Evolutionary conservation across 1,140 invertebrate genomes (phyloP).

Genomic region (Listronotus bonariensis): DNA sequence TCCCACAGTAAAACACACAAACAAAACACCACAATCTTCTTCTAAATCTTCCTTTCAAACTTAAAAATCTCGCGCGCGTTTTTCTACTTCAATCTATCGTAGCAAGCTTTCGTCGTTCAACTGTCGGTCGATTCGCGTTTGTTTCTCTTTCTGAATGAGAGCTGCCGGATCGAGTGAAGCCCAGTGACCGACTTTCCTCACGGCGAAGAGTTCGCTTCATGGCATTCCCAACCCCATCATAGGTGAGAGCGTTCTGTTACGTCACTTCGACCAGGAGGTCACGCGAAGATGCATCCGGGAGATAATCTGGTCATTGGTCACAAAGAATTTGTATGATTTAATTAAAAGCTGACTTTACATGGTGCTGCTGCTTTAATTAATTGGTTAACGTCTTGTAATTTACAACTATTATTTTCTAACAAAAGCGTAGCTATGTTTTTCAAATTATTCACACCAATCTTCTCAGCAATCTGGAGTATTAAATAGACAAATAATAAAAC

Average conservation of each 20-base stretch:
- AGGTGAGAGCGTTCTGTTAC: conserved; percentile 50
- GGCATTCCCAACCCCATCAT: conserved; percentile 37
- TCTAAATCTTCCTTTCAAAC: too few relatives aligned
- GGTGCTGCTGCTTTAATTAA: too few relatives aligned
- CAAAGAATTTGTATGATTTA: too few relatives aligned
- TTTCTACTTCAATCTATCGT: not conserved
- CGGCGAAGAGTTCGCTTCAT: conserved; percentile 29
- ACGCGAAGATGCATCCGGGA: conserved; percentile 46
- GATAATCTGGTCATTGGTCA: conserved; percentile 2
- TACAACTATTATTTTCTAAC: too few relatives aligned
- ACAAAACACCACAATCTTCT: too few relatives aligned
- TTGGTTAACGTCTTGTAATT: too few relatives aligned
- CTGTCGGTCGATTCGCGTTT: not conserved
- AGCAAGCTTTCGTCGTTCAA: not conserved
- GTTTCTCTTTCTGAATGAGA: conserved; percentile 19
- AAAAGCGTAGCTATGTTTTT: too few relatives aligned
- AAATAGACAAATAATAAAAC: too few relatives aligned
- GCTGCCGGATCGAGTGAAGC: conserved; percentile 34
- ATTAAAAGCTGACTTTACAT: too few relatives aligned
- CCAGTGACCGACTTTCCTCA: conserved; percentile 52
- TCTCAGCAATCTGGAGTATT: too few relatives aligned
- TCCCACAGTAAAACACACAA: too few relatives aligned
- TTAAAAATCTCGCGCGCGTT: conserved; percentile 1
- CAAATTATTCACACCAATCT: too few relatives aligned
- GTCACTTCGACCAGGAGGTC: conserved; percentile 43